A percentile compares a stretch with the other conserved stretches of the same genome.
Conservation (phyloP, 2,797 vertebrate genomes). For the Peromyscus attwateri region DNA sequence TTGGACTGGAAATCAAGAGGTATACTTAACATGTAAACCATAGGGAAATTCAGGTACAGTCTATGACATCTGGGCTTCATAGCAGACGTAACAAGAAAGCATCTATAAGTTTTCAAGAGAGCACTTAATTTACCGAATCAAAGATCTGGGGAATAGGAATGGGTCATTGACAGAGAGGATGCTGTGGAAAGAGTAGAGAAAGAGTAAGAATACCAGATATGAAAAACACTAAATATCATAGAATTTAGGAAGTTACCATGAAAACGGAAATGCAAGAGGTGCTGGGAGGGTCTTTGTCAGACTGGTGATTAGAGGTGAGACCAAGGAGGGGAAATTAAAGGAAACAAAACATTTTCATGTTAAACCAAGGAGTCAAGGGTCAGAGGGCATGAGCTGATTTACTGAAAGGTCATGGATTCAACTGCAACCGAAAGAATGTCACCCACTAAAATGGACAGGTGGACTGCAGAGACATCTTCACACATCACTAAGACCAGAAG, state of each 20-base stretch:
- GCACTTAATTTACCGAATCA: neutral
- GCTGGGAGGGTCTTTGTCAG: fast-evolving
- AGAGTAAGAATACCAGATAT: neutral
- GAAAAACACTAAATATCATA: neutral
- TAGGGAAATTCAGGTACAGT: neutral
- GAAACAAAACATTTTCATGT: neutral
- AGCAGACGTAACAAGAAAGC: neutral
- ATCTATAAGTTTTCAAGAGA: neutral
- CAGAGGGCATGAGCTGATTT: neutral
- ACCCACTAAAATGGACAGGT: neutral
- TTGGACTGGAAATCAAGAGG: neutral
- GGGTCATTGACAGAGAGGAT: neutral
- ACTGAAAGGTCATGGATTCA: neutral
- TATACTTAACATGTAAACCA: neutral
- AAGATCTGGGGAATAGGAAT: neutral
- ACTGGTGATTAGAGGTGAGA: neutral
- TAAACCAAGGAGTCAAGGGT: neutral
- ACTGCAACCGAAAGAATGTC: neutral
- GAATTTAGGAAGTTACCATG: no score
- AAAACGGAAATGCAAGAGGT: neutral
- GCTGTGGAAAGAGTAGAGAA: neutral
- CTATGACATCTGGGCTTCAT: neutral
- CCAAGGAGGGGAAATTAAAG: neutral
- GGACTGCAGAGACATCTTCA: neutral
- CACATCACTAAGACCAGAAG: neutral